Evolutionary conservation across 2,888 invertebrate species (phyloP), one percentile per base, ranked within the genome.

Genomic region (Watsonalla binaria): DNA sequence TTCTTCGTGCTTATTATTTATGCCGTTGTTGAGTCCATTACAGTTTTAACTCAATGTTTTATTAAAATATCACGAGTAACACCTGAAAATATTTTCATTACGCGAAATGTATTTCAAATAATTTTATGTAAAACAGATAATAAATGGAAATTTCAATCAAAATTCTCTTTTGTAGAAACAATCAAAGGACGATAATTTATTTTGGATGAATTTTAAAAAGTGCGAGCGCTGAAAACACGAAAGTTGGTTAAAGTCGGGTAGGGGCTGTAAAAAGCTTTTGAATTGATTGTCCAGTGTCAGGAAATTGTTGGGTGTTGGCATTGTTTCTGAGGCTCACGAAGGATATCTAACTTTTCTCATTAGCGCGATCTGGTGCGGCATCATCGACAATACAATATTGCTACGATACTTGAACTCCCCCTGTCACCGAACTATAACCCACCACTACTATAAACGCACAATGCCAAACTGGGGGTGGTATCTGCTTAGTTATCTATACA

Each of bases 271-370:
- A 84, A 85, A 84, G 82, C 82, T 83, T 85, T 82, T 80, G 82
- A 84, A 86, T 84, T 83, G 84, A 86, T 86, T 84, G 85, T 85
- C 82, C 83, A 76, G 79, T 81, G 82, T 82, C 78, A 81, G 78
- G 78, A 82, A 84, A 84, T 85, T 84, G 82, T 82, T 78, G 75
- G 78, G 76, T 78, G 82, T 79, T 72, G 78, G 75, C 81, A 82
- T 85, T 88, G 86, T 86, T 84, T 80, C 79, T 73, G 72, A 77
- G 72, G 73, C 78, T 73, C 76, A 74, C 76, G 75, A 75, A 81
- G 78, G 81, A 78, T 77, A 82, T 80, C 76, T 78, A 86, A 88
- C 86, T 88, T 88, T 86, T 82, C 86, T 86, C 87, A 86, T 88
- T 88, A 88, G 79, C 75, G 67, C 82, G 80, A 84, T 86, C 84